Base-by-base conservation (phyloP, 2,888 invertebrate species). In the Drosophila gaucha region DNA sequence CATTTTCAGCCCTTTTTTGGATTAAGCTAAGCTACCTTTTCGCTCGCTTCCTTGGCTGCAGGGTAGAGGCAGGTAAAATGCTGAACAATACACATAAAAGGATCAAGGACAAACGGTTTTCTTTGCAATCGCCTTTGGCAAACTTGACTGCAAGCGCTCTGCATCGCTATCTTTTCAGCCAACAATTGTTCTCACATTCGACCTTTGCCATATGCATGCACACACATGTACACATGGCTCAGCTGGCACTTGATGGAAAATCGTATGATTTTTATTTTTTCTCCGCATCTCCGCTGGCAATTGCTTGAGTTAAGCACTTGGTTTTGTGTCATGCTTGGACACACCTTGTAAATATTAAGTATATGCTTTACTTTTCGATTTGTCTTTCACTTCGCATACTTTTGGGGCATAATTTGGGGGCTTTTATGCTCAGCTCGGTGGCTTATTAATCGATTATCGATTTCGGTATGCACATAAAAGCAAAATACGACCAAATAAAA, bases 381-480 rank as follows among this genome's bases (percentile, higher is more conserved):
- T 12, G 3, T 1, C 5, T 12, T 26, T 14, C 39, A 3, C 14
- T 33, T 39, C 12, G 24, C 55, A 35, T 30, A 54, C 35, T 43
- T 47, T 33, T 14, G 31, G n/a, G 35, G 10, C 43, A 31, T 31
- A 10, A 16, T 44, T 54, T 39, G 0, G 33, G 24, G 16, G 0
- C 4, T 57, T 59, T 41, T 41, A 39, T 31, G 58, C 18, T 18
- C 35, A 30, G 18, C 22, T 9, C 12, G 8, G 28, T 31, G 46
- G 36, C 58, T 68, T 47, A 47, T 60, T 69, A 69, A 67, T 69
- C 69, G 69, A 67, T 67, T 51, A 67, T 67, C 69, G 69, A 67
- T 69, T 69, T 28, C 30, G 36, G 9, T 12, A 18, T 49, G 43
- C 66, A 44, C 22, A 65, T 39, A 47, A 59, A 69, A 65, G 28